phyloP scores from a whole-genome alignment of 2,797 vertebrate genomes.

The Micropoecilia bifurca region DNA sequence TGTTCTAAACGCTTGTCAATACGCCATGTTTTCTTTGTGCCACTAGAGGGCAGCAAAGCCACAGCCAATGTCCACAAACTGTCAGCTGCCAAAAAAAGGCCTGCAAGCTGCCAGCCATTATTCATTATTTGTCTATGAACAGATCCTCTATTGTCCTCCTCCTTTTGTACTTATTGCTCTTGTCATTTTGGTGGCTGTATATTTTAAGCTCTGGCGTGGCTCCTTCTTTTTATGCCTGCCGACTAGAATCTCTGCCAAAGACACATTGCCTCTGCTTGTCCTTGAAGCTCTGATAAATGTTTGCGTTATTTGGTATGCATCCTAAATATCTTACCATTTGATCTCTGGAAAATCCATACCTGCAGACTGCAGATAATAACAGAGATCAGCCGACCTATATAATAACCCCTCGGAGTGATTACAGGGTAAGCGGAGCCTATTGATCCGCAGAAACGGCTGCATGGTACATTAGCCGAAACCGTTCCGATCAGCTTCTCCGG shows the following conservation, averaged over 20 bases:
- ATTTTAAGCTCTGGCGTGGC: slow-evolving; percentile 38
- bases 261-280: background rate
- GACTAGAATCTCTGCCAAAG: background rate
- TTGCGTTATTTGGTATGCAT: background rate
- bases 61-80: background rate
- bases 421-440: slow-evolving; percentile 31
- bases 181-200: slow-evolving; percentile 42
- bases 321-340: slow-evolving; percentile 2
- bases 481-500: slow-evolving; percentile 7
- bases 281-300: background rate
- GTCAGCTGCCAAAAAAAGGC: slow-evolving; percentile 10
- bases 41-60: slow-evolving; percentile 57
- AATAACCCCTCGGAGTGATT: slow-evolving; percentile 29
- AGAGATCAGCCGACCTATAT: slow-evolving; percentile 16
- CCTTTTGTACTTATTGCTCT: slow-evolving; percentile 45
- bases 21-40: background rate
- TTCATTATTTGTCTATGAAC: slow-evolving; percentile 62
- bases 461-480: slow-evolving; percentile 13
- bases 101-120: slow-evolving; percentile 45
- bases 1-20: background rate
- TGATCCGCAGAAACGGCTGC: slow-evolving; percentile 36
- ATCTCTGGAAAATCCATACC: background rate
- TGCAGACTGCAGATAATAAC: background rate
- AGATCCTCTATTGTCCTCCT: slow-evolving; percentile 60
- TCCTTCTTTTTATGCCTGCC: slow-evolving; percentile 8